Percentiles rank a stretch among this genome's conserved stretches.
Conservation (phyloP, 2,888 invertebrate genomes). For the Heliconius cydno region DNA sequence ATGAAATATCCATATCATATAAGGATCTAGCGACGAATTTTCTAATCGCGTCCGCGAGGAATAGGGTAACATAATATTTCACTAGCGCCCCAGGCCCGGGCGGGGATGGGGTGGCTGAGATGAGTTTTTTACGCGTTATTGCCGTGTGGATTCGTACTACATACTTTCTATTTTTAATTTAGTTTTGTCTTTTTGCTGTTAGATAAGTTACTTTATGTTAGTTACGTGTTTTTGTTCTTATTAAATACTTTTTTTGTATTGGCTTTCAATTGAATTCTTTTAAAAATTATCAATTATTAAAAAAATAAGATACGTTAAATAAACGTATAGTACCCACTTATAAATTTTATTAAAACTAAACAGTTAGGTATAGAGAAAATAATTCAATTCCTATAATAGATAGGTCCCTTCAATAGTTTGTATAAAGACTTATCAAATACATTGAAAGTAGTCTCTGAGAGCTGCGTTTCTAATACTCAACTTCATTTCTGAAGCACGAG, state of each 20-base stretch:
- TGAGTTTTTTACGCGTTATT: constrained; percentile 84
- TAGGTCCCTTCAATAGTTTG: constrained; percentile 16
- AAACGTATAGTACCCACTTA: no score
- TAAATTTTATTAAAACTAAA: constrained; percentile 35
- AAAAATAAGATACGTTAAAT: no score
- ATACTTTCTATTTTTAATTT: constrained; percentile 21
- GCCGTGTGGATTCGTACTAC: constrained; percentile 48
- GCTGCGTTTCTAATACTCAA: constrained; percentile 76
- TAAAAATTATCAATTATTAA: no score
- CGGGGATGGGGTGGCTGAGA: constrained; percentile 65
- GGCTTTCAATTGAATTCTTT: no score
- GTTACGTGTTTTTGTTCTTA: not conserved
- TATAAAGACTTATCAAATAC: constrained; percentile 60
- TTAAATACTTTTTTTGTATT: not conserved
- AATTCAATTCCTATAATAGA: not conserved
- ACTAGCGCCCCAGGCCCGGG: constrained; percentile 62
- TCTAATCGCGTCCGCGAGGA: constrained; percentile 81
- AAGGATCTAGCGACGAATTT: constrained; percentile 71
- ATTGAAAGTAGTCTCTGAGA: constrained; percentile 70
- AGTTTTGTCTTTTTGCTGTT: not conserved
- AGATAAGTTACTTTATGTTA: not conserved
- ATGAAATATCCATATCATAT: constrained; percentile 37
- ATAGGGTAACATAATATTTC: constrained; percentile 83
- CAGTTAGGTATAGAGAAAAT: not conserved
- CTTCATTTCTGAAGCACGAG: constrained; percentile 78